phyloP scores from a whole-genome alignment of 2,888 invertebrate species.

The Stenurella melanura region DNA sequence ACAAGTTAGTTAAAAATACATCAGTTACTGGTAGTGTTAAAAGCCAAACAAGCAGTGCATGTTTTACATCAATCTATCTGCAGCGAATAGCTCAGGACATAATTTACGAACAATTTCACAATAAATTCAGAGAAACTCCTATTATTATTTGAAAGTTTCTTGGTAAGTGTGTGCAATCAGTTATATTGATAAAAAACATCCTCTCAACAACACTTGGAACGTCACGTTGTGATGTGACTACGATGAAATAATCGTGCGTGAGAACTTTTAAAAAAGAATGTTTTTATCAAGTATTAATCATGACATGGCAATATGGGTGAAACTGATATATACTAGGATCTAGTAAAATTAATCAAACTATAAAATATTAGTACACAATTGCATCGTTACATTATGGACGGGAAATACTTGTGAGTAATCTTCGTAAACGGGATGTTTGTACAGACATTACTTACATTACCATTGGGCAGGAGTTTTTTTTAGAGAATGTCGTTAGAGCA shows the following conservation, averaged over 20 bases:
- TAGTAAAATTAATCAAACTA: neutral
- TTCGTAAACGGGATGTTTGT: too few species aligned
- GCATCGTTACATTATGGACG: neutral
- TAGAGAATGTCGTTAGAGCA: too few species aligned
- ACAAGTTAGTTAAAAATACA: conserved; percentile 15
- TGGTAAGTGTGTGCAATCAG: conserved; percentile 14
- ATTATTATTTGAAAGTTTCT: conserved; percentile 24
- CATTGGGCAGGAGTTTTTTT: too few species aligned
- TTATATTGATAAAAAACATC: conserved; percentile 26
- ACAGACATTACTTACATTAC: too few species aligned
- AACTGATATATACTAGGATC: conserved; percentile 27
- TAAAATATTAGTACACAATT: neutral
- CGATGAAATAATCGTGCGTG: conserved; percentile 31
- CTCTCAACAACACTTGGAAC: conserved; percentile 24
- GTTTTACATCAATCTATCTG: conserved; percentile 29
- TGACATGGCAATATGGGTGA: conserved; percentile 22
- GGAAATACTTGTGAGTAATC: neutral
- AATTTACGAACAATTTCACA: conserved; percentile 23
- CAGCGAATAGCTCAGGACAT: conserved; percentile 5
- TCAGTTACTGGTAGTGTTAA: conserved; percentile 4
- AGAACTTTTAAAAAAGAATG: conserved; percentile 24
- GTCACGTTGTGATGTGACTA: conserved; percentile 30
- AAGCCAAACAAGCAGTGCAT: conserved; percentile 16
- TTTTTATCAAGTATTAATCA: conserved; percentile 16
- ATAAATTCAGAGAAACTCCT: conserved; percentile 31